These are phyloP conservation scores for Aix galericulata DNA, from an alignment of 2,113 vertebrate genomes.

Conservation along the genomic window DNA sequence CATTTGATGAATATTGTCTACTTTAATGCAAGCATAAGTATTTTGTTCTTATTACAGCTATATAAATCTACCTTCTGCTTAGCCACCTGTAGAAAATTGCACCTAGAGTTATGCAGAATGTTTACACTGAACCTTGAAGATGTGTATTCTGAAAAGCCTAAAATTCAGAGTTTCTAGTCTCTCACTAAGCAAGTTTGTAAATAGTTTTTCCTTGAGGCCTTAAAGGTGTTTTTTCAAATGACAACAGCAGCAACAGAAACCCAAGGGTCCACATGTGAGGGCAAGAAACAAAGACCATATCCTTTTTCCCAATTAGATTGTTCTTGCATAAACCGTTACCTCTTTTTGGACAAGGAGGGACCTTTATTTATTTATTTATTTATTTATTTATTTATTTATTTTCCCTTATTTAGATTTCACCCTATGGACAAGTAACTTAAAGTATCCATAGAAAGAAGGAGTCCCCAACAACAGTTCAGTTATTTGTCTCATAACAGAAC, in stretches of 20 bases:
- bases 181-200: not conserved
- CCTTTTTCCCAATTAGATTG: not conserved
- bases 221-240: not conserved
- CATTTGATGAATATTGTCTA: not conserved
- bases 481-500: not conserved
- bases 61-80: constrained; percentile 29
- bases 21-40: not conserved
- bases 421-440: not conserved
- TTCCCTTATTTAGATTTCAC: not conserved
- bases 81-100: constrained; percentile 21
- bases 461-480: not conserved
- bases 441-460: not conserved
- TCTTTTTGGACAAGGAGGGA: not conserved
- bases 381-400: not conserved
- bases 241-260: not conserved
- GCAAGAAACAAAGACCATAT: not conserved
- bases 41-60: constrained; percentile 20
- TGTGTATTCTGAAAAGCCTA: not conserved
- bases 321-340: not conserved
- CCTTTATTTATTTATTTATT: fast-evolving
- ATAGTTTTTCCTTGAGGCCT: not conserved
- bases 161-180: not conserved
- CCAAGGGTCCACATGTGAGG: fast-evolving
- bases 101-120: not conserved
- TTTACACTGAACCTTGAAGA: not conserved